Evolutionary conservation across 2,888 invertebrate species (phyloP).

Genomic region (Thalpophila matura): DNA sequence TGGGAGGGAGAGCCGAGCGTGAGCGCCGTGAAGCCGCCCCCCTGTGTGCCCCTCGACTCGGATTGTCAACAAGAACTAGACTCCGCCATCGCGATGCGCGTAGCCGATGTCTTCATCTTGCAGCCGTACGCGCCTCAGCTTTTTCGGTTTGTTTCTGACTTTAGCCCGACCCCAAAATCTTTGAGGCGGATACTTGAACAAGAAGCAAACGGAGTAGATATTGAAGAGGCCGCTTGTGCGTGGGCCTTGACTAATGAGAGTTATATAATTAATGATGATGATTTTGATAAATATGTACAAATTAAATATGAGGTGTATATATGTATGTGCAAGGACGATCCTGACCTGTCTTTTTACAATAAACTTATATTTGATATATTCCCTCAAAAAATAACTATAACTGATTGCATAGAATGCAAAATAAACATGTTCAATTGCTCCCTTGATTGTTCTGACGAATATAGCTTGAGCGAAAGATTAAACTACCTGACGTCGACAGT

Average conservation of each 20-base stretch:
- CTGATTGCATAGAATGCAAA: background rate
- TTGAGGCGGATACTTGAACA: constrained; percentile 34
- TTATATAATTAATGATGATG: background rate
- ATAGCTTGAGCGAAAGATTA: constrained; percentile 9
- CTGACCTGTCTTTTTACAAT: background rate
- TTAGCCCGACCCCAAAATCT: constrained; percentile 17
- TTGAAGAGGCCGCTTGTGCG: constrained; percentile 41
- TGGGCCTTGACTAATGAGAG: background rate
- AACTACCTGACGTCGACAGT: background rate
- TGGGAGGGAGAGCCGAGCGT: constrained; percentile 34
- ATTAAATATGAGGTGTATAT: constrained; percentile 2
- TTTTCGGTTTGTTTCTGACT: constrained; percentile 27
- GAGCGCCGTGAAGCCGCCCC: constrained; percentile 36
- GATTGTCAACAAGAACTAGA: constrained; percentile 40
- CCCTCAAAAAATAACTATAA: too few species aligned
- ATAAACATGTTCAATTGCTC: too few species aligned
- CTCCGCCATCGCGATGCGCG: constrained; percentile 42
- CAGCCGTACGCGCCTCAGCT: constrained; percentile 21
- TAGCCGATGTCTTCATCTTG: constrained; percentile 25
- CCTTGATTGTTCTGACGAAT: constrained; percentile 17
- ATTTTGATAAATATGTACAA: background rate
- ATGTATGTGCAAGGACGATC: constrained; percentile 56
- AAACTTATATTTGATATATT: background rate
- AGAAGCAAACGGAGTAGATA: constrained; percentile 15
- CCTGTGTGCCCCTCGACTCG: constrained; percentile 8